Evolutionary conservation across 2,797 vertebrate genomes (phyloP).

Genomic region (Enteromius argenteus): DNA sequence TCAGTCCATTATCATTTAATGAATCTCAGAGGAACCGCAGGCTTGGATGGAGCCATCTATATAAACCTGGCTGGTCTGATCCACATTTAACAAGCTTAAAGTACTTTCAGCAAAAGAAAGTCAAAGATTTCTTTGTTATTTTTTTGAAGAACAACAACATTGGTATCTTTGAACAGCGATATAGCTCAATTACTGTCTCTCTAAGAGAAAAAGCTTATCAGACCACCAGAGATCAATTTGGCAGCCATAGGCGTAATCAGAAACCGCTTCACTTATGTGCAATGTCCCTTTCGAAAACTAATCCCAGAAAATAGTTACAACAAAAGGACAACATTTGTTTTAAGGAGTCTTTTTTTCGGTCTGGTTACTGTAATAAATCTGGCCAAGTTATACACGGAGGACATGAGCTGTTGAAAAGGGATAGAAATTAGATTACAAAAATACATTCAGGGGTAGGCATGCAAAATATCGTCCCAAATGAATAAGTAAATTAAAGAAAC

Average conservation of each 20-base stretch:
- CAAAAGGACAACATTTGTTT: neutral
- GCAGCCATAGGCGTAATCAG: conserved; percentile 8
- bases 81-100: conserved; percentile 42
- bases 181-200: conserved; percentile 28
- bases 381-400: neutral
- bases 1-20: conserved; percentile 57
- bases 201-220: conserved; percentile 19
- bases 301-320: conserved; percentile 8
- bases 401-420: neutral
- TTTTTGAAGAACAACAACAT: conserved; percentile 29
- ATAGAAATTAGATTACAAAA: neutral
- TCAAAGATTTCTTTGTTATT: conserved; percentile 27
- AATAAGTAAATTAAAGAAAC: conserved; percentile 4
- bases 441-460: neutral
- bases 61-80: conserved; percentile 43
- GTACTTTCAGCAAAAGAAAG: conserved; percentile 21
- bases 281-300: conserved; percentile 16
- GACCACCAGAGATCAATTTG: conserved; percentile 41
- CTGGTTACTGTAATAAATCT: neutral
- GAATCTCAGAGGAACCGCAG: conserved; percentile 49
- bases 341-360: conserved; percentile 14
- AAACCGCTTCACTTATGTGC: conserved; percentile 6
- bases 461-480: neutral
- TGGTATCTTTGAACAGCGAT: conserved; percentile 11
- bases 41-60: conserved; percentile 46